Evolutionary conservation across 2,113 vertebrate species (phyloP).

Genomic region (Chloropsis cyanopogon): DNA sequence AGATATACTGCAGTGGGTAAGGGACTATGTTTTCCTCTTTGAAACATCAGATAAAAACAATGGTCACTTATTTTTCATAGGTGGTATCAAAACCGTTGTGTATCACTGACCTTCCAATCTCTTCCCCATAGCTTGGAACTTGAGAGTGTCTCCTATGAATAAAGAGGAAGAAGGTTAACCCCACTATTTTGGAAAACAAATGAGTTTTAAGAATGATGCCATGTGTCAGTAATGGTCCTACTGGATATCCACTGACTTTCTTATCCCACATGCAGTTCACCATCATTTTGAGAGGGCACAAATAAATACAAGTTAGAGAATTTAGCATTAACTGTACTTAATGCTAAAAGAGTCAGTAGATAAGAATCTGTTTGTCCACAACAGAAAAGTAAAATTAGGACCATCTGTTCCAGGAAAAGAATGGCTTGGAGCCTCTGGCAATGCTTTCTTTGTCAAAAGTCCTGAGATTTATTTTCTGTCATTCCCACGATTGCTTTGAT

Average conservation of each 20-base stretch:
- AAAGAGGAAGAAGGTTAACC: background rate
- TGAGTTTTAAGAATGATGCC: background rate
- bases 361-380: background rate
- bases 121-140: background rate
- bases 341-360: background rate
- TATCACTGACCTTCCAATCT: background rate
- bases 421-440: background rate
- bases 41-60: background rate
- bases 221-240: background rate
- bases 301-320: background rate
- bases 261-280: background rate
- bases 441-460: background rate
- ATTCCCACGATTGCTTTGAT: background rate
- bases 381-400: background rate
- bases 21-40: background rate
- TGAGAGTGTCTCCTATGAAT: background rate
- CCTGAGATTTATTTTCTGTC: background rate
- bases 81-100: fast-evolving
- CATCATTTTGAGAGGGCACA: background rate
- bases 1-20: background rate
- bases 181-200: background rate
- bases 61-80: background rate
- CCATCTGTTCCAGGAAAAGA: background rate
- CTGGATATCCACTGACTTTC: background rate
- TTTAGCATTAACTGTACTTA: background rate